Evolutionary conservation across 2,113 vertebrate genomes (phyloP).

Genomic region (Carlito syrichta): DNA sequence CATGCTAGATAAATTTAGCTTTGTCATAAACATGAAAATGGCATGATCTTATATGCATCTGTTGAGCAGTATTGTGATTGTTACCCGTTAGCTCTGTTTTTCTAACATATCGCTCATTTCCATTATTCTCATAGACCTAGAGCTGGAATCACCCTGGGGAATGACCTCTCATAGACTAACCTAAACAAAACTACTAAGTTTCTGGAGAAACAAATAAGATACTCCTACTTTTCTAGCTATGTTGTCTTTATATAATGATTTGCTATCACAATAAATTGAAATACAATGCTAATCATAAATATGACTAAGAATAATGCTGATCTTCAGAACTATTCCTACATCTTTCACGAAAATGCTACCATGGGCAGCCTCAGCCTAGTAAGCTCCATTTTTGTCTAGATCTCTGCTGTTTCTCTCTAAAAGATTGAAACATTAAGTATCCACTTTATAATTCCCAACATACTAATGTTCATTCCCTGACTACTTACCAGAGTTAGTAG

Average conservation of each 20-base stretch:
- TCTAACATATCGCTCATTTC: background rate
- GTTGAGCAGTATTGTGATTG: background rate
- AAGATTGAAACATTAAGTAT: background rate
- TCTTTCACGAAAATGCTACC: background rate
- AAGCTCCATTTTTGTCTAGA: background rate
- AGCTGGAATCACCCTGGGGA: background rate
- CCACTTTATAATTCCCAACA: background rate
- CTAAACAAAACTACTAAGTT: background rate
- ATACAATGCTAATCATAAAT: constrained; percentile 21
- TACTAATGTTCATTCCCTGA: background rate
- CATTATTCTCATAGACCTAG: constrained; percentile 33
- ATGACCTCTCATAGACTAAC: background rate
- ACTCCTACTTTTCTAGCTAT: background rate
- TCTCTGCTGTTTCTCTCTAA: background rate
- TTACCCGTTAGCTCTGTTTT: background rate
- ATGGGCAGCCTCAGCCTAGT: background rate
- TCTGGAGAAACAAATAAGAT: background rate
- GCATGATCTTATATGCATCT: background rate
- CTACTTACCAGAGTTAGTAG: background rate
- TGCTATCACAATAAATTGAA: constrained; percentile 55
- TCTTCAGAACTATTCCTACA: background rate
- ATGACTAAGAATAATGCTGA: background rate
- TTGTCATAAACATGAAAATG: background rate
- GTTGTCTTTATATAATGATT: background rate
- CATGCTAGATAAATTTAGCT: background rate